A percentile compares a stretch with the other conserved stretches of the same genome.
Conservation (phyloP, 2,113 vertebrate genomes). For the Alces alces region DNA sequence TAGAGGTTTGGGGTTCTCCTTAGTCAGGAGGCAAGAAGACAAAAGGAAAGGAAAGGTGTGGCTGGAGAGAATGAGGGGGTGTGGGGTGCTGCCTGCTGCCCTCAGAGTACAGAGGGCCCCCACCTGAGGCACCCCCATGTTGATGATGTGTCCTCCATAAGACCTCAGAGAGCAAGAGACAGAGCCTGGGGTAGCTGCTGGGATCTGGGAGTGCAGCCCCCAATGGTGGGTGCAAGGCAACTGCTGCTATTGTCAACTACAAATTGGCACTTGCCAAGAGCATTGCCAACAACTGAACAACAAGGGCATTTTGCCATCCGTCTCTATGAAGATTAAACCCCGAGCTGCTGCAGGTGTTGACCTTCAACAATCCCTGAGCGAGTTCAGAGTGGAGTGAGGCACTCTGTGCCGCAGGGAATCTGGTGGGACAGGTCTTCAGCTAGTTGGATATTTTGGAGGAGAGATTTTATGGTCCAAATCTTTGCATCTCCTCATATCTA, state of each 20-base stretch:
- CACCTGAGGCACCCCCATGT: not conserved
- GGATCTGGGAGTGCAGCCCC: not conserved
- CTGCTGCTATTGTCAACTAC: accelerated
- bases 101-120: not conserved
- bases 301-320: not conserved
- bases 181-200: not conserved
- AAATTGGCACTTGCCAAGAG: not conserved
- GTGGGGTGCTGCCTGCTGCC: accelerated
- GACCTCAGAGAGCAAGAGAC: not conserved
- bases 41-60: not conserved
- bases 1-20: not conserved
- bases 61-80: not conserved
- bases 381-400: not conserved
- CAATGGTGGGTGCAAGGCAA: accelerated
- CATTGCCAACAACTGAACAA: not conserved
- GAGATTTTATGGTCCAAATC: not conserved
- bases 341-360: accelerated
- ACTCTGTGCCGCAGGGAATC: not conserved
- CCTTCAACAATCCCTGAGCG: not conserved
- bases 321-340: not conserved
- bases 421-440: not conserved
- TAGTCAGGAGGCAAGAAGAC: not conserved
- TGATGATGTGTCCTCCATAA: not conserved
- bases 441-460: not conserved
- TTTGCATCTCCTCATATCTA: not conserved